Base-by-base conservation (phyloP, 2,113 vertebrate genomes). In the Microtus montanus region DNA sequence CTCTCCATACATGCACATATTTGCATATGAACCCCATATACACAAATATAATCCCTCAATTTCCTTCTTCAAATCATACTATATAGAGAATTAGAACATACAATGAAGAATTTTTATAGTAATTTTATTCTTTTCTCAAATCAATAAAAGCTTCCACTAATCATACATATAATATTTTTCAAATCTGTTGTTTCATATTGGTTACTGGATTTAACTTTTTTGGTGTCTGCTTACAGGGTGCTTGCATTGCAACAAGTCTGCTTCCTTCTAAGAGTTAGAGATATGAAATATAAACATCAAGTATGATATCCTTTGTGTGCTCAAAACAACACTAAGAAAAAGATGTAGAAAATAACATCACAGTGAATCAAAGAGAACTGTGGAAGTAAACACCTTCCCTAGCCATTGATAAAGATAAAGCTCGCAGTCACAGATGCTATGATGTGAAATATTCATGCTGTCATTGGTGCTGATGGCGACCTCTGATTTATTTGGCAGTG, bases 361-460 rank as follows among this genome's bases (percentile, higher is more conserved):
- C 38, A 44, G 24, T 1, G 26, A 80, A 52, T 79, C 92, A 30
- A n/a, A 94, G 35, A 68, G 19, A 68, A 19, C 12, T 54, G 63
- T 2, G 2, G 5, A 71, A 73, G 71, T 49, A 26, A 49, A 26
- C 49, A 58, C 54, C 49, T 17, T 90, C n/a, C 73, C 14, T 2
- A 10, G 47, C 54, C 87, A 15, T 75, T 87, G 94, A 90, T 83
- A 78, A 89, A 92, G 61, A 85, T 10, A 78, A 54, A 92, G 94
- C 47, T 35, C 64, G 33, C 44, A 95, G 92, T 38, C 17, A 3
- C 92, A 47, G 74, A 84, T n/a, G 54, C 35, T 74, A 1, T 15
- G 0, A 6, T 64, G 11, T 92, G 84, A 97, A 97, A 96, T 95
- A 97, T 96, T 95, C 74, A 87, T 85, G 95, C 73, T 92, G 9